Percentiles rank a stretch among this genome's conserved stretches.
Conservation (phyloP, 1,140 invertebrate species). For the Eueides isabella region DNA sequence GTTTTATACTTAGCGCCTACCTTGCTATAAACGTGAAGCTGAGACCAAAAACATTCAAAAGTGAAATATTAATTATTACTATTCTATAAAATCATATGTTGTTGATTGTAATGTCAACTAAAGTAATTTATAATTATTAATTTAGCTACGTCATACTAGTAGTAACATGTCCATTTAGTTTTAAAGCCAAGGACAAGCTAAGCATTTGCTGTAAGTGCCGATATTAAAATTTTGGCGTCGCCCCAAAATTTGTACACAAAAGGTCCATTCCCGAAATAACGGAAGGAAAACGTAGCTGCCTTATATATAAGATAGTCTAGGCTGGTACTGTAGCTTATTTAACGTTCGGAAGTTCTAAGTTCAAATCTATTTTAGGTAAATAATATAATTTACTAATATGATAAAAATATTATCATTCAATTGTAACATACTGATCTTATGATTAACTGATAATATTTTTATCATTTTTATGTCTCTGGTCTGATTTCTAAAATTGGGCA, state of each 20-base stretch:
- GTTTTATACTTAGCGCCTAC: too few species aligned
- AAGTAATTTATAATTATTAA: too few species aligned
- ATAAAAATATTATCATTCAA: too few species aligned
- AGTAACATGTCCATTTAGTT: neutral
- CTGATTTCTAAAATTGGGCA: too few species aligned
- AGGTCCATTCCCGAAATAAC: slow-evolving; percentile 1
- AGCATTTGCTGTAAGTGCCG: slow-evolving; percentile 9
- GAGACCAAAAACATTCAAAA: neutral
- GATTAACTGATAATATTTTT: too few species aligned
- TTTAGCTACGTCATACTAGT: neutral
- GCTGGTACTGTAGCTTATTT: neutral
- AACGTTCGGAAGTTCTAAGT: neutral
- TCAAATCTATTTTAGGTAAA: neutral
- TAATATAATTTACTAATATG: too few species aligned
- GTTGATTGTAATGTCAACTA: too few species aligned
- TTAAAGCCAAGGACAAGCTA: slow-evolving; percentile 2
- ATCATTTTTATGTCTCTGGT: too few species aligned
- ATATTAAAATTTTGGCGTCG: slow-evolving; percentile 7
- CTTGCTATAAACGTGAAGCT: neutral
- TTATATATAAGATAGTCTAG: neutral
- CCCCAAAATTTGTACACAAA: neutral
- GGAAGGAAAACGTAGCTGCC: slow-evolving; percentile 4
- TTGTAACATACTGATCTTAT: too few species aligned
- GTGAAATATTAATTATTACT: too few species aligned
- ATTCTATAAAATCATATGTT: too few species aligned